A percentile compares a stretch with the other conserved stretches of the same genome.
Evolutionary conservation across 2,888 invertebrate species (phyloP).

Genomic region (Drosophila buzzatii): DNA sequence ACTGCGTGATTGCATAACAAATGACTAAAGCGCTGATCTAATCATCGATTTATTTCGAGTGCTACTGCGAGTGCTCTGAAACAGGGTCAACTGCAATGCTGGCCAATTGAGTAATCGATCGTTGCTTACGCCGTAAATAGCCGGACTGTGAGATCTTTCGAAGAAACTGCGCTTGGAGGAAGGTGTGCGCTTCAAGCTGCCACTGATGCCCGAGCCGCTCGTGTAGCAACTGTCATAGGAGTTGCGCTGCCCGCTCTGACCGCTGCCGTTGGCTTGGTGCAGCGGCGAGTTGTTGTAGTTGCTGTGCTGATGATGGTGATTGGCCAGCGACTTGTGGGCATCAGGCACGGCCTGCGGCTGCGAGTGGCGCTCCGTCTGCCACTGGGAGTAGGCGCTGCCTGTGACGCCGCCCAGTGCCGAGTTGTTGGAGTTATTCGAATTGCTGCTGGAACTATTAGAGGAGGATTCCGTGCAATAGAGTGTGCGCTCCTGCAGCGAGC

Average conservation of each 20-base stretch:
- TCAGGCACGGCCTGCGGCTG: conserved; percentile 85
- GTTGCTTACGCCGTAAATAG: conserved; percentile 81
- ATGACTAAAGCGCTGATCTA: background rate
- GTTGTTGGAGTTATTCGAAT: conserved; percentile 74
- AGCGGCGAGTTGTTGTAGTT: conserved; percentile 74
- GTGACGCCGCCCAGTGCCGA: conserved; percentile 67
- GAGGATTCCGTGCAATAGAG: conserved; percentile 51
- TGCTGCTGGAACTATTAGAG: conserved; percentile 83
- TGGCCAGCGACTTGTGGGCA: conserved; percentile 75
- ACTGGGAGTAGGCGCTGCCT: conserved; percentile 67
- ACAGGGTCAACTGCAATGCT: conserved; percentile 9
- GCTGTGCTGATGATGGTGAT: conserved; percentile 64
- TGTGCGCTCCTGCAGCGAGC: conserved; percentile 52
- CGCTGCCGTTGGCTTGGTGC: conserved; percentile 38
- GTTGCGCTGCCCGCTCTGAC: conserved; percentile 62
- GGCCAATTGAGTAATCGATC: conserved; percentile 8
- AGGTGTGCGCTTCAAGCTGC: conserved; percentile 82
- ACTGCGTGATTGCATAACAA: background rate
- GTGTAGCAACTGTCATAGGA: conserved; percentile 77
- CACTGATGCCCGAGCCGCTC: conserved; percentile 61
- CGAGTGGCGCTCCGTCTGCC: conserved; percentile 73
- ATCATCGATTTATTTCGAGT: background rate
- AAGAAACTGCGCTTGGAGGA: conserved; percentile 81
- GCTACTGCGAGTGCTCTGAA: conserved; percentile 8
- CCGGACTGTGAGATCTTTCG: conserved; percentile 84